Evolutionary conservation across 2,888 invertebrate species (phyloP), one percentile per base, ranked within the genome.

Genomic region (Lasioglossum vierecki): DNA sequence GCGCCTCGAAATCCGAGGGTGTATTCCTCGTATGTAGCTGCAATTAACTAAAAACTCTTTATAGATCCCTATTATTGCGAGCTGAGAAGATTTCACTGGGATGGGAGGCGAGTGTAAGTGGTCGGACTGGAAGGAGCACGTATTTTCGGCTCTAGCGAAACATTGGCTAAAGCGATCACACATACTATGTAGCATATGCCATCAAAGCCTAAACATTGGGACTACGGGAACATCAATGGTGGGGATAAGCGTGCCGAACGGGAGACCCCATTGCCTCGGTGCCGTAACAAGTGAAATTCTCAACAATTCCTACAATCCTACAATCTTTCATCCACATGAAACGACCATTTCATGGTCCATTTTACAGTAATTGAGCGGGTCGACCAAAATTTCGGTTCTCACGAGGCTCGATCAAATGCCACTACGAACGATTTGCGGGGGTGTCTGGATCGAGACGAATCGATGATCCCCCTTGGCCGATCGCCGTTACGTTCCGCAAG

Each of bases 401-500:
- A 80, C 80, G 68, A 22, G 26, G 2, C 18, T 18, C 44, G 77
- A 30, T n/a, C 41, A 57, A 68, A 68, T 68, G 68, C 22, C 68
- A 68, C 26, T 79, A 18, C 5, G n/a, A 49, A 70, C 73, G 75
- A 80, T 76, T 79, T 63, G 83, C 80, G 90, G 88, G 90, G 87
- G 89, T 88, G 90, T 85, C 68, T 39, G 68, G 85, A 78, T 80
- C 84, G 84, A 86, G 72, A 89, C 85, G 80, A 88, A 90, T 90
- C 90, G 89, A 90, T 86, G 89, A 89, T 90, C 80, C 68, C 80
- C 63, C 83, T 66, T 80, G 74, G 26, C 72, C 88, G 90, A 85
- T 85, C 83, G 80, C 82, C 83, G 89, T 82, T 90, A 89, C 89
- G 90, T 90, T 86, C 84, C 79, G 90, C 85, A 83, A 86, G 92